Evolutionary conservation across 2,113 vertebrate genomes (phyloP).

Genomic region (Erpornis zantholeuca): DNA sequence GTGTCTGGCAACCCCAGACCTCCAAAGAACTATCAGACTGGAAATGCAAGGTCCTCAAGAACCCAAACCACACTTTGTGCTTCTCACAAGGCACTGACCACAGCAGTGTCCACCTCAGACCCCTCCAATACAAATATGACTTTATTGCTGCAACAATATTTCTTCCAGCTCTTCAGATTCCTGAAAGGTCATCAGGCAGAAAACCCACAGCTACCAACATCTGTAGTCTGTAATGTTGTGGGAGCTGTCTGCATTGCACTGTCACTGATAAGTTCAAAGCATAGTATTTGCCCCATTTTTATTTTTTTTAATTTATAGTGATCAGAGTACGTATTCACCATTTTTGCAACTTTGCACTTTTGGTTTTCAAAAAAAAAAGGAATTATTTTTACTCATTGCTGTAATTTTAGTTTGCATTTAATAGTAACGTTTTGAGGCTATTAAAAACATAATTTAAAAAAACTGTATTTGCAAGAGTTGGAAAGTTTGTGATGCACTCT

Average conservation of each 20-base stretch:
- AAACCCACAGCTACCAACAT: constrained; percentile 21
- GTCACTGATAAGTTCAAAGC: constrained; percentile 24
- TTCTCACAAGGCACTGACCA: not conserved
- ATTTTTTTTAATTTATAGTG: not conserved
- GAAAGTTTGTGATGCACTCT: not conserved
- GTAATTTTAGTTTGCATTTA: not conserved
- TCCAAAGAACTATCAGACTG: not conserved
- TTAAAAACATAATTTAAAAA: not conserved
- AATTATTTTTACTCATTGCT: not conserved
- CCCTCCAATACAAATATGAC: not conserved
- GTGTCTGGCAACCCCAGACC: not conserved
- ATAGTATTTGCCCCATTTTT: not conserved
- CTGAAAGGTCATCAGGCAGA: not conserved
- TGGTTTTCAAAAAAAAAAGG: not conserved
- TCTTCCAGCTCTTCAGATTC: not conserved
- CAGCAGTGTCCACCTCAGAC: not conserved
- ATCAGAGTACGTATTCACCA: not conserved
- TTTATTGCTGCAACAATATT: not conserved
- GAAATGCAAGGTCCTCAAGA: not conserved
- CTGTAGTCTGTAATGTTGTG: constrained; percentile 38
- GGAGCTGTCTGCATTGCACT: constrained; percentile 33
- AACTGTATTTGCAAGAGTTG: not conserved
- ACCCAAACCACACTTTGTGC: not conserved
- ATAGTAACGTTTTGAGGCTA: not conserved
- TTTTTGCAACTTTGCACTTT: not conserved